Conservation (phyloP, 2,797 vertebrate species). For the Leptodactylus fallax region DNA sequence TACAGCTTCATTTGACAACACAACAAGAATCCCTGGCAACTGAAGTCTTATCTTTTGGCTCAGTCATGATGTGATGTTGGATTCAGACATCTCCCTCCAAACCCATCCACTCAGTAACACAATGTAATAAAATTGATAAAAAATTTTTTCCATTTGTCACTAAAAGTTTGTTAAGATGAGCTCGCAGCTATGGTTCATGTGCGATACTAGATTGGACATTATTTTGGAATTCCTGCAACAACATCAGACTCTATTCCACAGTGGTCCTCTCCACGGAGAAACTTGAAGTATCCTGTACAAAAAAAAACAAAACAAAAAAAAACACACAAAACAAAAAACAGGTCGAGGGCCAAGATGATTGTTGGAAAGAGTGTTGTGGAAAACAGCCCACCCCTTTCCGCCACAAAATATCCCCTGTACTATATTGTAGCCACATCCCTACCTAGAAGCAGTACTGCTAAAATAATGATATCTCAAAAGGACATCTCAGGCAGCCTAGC, state of each 20-base stretch:
- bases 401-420: no score
- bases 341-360: not conserved
- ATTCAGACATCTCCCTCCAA: not conserved
- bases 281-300: conserved; percentile 89
- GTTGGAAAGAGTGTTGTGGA: no score
- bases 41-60: not conserved
- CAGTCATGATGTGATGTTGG: no score
- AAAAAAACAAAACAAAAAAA: no score
- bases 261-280: conserved; percentile 89
- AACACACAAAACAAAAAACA: no score
- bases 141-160: not conserved
- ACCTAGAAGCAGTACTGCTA: no score
- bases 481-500: no score
- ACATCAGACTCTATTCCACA: conserved; percentile 94
- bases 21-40: not conserved
- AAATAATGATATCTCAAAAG: no score
- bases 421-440: no score
- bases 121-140: not conserved
- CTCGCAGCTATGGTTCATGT: not conserved
- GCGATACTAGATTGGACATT: not conserved
- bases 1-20: not conserved
- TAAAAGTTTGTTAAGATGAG: not conserved
- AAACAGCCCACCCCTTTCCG: no score
- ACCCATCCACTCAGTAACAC: not conserved
- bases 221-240: conserved; percentile 87